Evolutionary conservation across 2,888 invertebrate species (phyloP).

Genomic region (Meganola albula): DNA sequence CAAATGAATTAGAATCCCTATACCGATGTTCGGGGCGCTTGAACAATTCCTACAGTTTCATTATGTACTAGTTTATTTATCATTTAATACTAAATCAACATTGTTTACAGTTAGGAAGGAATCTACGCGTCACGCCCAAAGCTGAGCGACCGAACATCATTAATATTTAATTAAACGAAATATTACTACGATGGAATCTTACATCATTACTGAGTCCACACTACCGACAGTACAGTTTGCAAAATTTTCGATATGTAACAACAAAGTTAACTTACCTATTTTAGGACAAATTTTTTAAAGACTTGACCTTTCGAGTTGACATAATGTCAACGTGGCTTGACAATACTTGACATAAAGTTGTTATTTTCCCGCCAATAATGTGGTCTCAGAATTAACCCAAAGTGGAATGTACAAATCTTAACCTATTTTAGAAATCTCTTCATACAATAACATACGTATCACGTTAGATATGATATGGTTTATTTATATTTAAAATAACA

Average conservation of each 20-base stretch:
- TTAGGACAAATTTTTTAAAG: no score
- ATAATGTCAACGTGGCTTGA: no score
- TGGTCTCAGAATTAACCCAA: no score
- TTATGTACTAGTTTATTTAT: constrained; percentile 51
- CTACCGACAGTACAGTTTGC: no score
- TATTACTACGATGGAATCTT: constrained; percentile 17
- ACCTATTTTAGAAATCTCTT: constrained; percentile 34
- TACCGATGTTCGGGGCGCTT: constrained; percentile 28
- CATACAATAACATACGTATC: constrained; percentile 42
- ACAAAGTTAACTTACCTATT: no score
- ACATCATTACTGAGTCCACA: no score
- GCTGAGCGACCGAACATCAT: constrained; percentile 20
- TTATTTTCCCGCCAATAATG: no score
- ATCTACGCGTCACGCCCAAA: constrained; percentile 27
- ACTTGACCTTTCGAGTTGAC: no score
- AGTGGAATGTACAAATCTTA: constrained; percentile 40
- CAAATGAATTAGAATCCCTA: constrained; percentile 63
- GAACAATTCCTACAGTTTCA: constrained; percentile 51
- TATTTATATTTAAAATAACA: constrained; percentile 29
- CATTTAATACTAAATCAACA: constrained; percentile 38
- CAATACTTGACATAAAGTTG: not conserved
- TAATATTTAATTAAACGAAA: constrained; percentile 8
- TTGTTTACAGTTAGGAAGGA: constrained; percentile 42
- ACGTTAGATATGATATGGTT: constrained; percentile 57
- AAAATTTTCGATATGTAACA: no score